These are phyloP conservation scores for Sepioteuthis lessoniana DNA, from an alignment of 2,888 invertebrate species.

Conservation along the genomic window DNA sequence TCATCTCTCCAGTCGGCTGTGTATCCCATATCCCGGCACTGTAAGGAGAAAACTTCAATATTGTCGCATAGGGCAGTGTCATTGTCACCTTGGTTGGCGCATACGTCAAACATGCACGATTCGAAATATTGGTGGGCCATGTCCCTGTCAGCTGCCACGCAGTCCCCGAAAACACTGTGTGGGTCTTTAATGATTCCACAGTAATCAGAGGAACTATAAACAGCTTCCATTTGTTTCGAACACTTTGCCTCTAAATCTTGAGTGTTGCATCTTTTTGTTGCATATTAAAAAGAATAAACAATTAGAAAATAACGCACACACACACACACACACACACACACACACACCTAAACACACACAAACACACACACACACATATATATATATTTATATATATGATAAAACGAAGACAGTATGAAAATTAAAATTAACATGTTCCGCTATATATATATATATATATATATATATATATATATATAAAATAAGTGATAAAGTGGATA, in stretches of 20 bases:
- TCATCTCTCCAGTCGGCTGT: slow-evolving; percentile 53
- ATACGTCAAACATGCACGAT: slow-evolving; percentile 54
- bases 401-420: too few relatives aligned
- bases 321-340: background rate
- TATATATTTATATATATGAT: background rate
- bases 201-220: background rate
- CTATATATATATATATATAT: background rate
- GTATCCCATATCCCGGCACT: slow-evolving; percentile 54
- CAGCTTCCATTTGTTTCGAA: background rate
- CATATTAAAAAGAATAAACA: background rate
- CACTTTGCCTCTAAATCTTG: background rate
- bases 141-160: slow-evolving; percentile 49
- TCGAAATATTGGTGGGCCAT: slow-evolving; percentile 52
- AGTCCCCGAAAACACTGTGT: slow-evolving; percentile 52
- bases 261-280: background rate
- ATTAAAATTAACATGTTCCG: too few relatives aligned
- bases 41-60: slow-evolving; percentile 55
- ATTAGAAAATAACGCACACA: background rate
- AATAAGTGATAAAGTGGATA: too few relatives aligned
- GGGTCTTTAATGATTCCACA: slow-evolving; percentile 24
- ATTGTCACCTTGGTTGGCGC: slow-evolving; percentile 51
- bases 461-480: background rate
- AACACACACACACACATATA: background rate
- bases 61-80: slow-evolving; percentile 51
- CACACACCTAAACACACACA: background rate